Evolutionary conservation across 2,888 invertebrate genomes (phyloP).

Genomic region (Iphiclides podalirius): DNA sequence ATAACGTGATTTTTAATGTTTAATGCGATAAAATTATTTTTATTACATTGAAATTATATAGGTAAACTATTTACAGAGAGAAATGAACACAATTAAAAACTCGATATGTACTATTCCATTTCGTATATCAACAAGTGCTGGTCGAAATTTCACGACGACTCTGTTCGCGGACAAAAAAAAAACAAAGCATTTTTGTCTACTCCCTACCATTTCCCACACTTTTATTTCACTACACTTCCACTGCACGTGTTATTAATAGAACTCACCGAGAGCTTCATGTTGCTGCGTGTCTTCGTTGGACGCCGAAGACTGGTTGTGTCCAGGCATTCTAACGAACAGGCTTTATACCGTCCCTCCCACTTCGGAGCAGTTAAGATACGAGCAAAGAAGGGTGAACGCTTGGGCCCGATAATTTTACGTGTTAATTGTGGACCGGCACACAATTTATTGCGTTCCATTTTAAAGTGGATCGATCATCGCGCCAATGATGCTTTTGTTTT

Average conservation of each 20-base stretch:
- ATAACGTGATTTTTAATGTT: no score
- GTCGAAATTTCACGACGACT: neutral
- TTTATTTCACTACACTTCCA: conserved; percentile 28
- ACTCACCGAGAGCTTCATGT: conserved; percentile 78
- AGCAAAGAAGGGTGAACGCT: conserved; percentile 50
- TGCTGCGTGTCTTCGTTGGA: conserved; percentile 67
- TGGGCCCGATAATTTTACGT: conserved; percentile 57
- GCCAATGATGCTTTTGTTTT: conserved; percentile 4
- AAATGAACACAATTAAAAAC: no score
- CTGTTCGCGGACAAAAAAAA: neutral
- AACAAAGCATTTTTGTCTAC: neutral
- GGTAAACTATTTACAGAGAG: no score
- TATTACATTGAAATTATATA: no score
- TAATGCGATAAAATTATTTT: neutral
- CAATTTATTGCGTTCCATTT: conserved; percentile 37
- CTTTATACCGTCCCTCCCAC: conserved; percentile 76
- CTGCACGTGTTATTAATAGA: conserved; percentile 37
- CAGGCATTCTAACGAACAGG: conserved; percentile 41
- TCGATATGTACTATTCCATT: no score
- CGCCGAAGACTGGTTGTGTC: conserved; percentile 77
- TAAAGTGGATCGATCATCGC: conserved; percentile 34
- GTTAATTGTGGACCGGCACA: conserved; percentile 56
- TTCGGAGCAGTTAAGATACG: conserved; percentile 31
- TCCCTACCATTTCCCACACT: conserved; percentile 7
- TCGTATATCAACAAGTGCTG: neutral